A percentile compares a stretch with the other conserved stretches of the same genome.
Evolutionary conservation across 1,140 invertebrate species (phyloP).

Genomic region (Gonioctena quinquepunctata): DNA sequence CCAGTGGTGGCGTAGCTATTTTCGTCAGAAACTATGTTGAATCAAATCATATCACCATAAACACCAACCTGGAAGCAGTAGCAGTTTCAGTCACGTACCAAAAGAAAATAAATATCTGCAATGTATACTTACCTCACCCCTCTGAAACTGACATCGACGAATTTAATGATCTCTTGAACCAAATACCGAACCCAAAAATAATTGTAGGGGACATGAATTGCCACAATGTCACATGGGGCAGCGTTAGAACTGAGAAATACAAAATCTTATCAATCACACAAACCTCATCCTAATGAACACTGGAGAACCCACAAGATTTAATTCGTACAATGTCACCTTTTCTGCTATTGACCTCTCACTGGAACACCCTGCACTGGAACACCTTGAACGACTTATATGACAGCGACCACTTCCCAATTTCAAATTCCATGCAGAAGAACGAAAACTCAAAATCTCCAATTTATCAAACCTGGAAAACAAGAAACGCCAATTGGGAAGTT

Average conservation of each 20-base stretch:
- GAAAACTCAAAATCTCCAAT: no score
- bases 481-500: not conserved
- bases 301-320: not conserved
- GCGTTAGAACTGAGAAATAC: not conserved
- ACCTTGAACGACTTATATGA: not conserved
- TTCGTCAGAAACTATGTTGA: not conserved
- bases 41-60: not conserved
- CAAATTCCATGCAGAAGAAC: no score
- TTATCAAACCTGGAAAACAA: not conserved
- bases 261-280: not conserved
- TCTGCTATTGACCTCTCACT: conserved; percentile 8
- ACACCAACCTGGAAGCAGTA: not conserved
- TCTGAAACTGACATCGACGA: not conserved
- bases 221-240: not conserved
- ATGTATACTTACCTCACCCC: not conserved
- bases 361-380: not conserved
- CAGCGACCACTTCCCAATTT: not conserved
- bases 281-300: not conserved
- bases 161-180: not conserved
- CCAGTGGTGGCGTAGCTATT: not conserved
- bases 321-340: not conserved
- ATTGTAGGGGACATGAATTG: not conserved
- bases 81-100: not conserved
- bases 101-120: not conserved
- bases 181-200: not conserved